Evolutionary conservation across 2,113 vertebrate species (phyloP), one percentile per base, ranked within the genome.

Genomic region (Myanophis thanlyinensis): DNA sequence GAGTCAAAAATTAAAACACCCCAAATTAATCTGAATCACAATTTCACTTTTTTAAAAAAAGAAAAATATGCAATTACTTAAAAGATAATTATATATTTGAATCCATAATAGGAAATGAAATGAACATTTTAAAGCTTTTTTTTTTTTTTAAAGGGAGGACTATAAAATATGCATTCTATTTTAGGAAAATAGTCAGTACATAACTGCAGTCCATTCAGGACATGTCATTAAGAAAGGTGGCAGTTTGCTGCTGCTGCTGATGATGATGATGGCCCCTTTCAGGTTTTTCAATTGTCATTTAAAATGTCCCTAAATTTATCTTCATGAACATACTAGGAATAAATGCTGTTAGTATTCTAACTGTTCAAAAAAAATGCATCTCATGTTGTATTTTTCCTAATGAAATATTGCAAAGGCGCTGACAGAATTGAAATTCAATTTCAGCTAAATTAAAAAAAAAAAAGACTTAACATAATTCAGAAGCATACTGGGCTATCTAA

Each of bases 1-100:
- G 51, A 91, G 95, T 86, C 89, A 44, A 80, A 80, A 80, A 44
- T 80, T 22, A 85, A 93, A 95, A 95, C 94, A 93, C 92, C 94
- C 95, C 49, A 94, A 23, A 0, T 92, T 93, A 96, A 90, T 88
- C 84, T 73, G 59, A 80, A 80, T 40, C 67, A 80, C 67, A 5
- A n/a, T 67, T 67, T 67, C 4, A n/a, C 30, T 67, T 62, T 59
- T 30, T 59, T 59, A 3, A 10, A 59, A n/a, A 67, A 13, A 67
- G 59, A n/a, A n/a, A n/a, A n/a, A n/a, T n/a, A n/a, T n/a, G 30
- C 30, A 62, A 30, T 10, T 80, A 20, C 15, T 80, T 80, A 80
- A 73, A 73, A 35, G 13, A 35, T 73, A 73, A 73, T 35, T 20
- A n/a, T n/a, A 67, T 67, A 67, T n/a, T 67, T 80, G 35, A 80